Evolutionary conservation across 2,113 vertebrate genomes (phyloP).

Genomic region (Ceyx melanurus): DNA sequence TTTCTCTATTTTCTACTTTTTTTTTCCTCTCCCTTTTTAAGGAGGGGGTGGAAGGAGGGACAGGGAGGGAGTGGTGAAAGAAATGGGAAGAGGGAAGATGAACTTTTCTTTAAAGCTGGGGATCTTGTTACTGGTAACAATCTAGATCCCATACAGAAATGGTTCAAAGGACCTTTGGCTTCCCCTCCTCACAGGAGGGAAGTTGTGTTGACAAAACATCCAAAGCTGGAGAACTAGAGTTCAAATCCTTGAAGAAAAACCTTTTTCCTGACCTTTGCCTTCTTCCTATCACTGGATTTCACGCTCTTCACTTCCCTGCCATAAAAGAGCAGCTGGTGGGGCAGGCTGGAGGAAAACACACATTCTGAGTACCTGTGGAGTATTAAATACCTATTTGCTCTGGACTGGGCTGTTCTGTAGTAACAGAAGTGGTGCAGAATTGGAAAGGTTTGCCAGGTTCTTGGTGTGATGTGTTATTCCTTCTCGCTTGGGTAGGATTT

Average conservation of each 20-base stretch:
- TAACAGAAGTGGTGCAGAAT: background rate
- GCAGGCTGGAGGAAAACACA: background rate
- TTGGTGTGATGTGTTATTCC: background rate
- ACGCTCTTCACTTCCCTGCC: constrained; percentile 54
- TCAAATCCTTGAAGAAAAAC: constrained; percentile 58
- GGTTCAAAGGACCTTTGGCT: constrained; percentile 56
- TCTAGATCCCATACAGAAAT: constrained; percentile 38
- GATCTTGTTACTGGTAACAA: constrained; percentile 23
- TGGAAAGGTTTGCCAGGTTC: background rate
- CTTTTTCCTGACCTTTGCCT: constrained; percentile 65
- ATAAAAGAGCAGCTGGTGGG: constrained; percentile 62
- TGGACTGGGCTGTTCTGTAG: background rate
- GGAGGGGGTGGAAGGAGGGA: background rate
- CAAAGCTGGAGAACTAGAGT: constrained; percentile 54
- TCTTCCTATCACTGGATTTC: constrained; percentile 63
- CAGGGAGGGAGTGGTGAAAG: constrained; percentile 4
- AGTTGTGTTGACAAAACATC: constrained; percentile 63
- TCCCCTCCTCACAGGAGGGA: constrained; percentile 44
- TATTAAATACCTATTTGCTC: constrained; percentile 43
- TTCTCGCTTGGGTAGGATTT: background rate
- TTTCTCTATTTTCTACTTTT: constrained; percentile 9
- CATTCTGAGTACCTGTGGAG: constrained; percentile 42
- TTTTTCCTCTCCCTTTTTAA: constrained; percentile 8
- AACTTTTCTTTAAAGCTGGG: constrained; percentile 17
- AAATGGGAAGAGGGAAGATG: background rate